phyloP scores from a whole-genome alignment of 30 jellyfish, hydroid and myxozoan genomes.

The Pseudorhiza aurosa region DNA sequence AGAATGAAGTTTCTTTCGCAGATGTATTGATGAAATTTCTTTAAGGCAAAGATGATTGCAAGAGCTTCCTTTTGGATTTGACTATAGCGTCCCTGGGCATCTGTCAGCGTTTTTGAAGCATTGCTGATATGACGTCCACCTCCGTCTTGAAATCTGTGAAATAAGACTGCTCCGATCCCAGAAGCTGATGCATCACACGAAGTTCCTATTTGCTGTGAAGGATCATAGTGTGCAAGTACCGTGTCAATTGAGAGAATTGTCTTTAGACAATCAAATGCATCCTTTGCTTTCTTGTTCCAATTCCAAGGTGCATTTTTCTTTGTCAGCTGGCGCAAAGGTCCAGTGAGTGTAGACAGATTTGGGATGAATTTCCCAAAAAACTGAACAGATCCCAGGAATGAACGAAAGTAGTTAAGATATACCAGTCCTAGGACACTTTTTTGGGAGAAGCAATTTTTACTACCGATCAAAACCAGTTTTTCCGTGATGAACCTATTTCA shows the following conservation, averaged over 20 bases:
- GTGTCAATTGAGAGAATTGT: constrained; percentile 9
- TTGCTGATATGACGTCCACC: constrained; percentile 49
- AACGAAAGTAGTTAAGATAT: too few species aligned
- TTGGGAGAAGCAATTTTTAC: too few species aligned
- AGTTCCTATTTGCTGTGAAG: constrained; percentile 21
- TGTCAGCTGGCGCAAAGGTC: too few species aligned
- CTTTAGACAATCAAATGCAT: constrained; percentile 29
- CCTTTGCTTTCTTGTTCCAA: constrained; percentile 27
- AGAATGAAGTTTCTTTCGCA: constrained; percentile 45
- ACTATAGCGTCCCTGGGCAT: constrained; percentile 43
- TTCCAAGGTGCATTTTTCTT: too few species aligned
- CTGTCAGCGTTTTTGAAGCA: constrained; percentile 34
- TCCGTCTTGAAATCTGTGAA: constrained; percentile 39
- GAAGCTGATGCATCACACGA: constrained; percentile 49
- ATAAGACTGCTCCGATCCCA: constrained; percentile 54
- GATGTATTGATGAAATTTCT: constrained; percentile 27
- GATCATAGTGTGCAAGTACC: constrained; percentile 61
- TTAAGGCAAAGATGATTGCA: constrained; percentile 29
- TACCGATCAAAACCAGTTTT: too few species aligned
- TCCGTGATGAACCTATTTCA: too few species aligned
- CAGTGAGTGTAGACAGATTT: too few species aligned
- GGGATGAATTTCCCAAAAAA: too few species aligned
- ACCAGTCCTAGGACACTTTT: too few species aligned
- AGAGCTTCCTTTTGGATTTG: constrained; percentile 60
- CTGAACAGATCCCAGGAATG: too few species aligned